phyloP scores from a whole-genome alignment of 2,888 invertebrate genomes.

The Agrypnus murinus region DNA sequence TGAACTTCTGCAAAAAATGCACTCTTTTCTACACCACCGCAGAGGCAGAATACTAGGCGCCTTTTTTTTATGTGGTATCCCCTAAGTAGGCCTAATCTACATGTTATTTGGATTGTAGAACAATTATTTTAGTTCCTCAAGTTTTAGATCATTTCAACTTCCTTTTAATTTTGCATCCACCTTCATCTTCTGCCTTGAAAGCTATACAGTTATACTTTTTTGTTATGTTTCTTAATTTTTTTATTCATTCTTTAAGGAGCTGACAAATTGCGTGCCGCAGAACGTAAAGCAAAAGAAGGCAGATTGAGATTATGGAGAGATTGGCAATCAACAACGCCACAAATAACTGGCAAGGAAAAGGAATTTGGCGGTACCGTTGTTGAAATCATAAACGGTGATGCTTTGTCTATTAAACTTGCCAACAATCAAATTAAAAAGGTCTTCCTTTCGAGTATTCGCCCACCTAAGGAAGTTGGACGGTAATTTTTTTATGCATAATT shows the following conservation, averaged over 20 bases:
- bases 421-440: constrained; percentile 91
- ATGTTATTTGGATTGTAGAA: no score
- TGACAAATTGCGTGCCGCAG: constrained; percentile 88
- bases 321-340: constrained; percentile 84
- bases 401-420: constrained; percentile 87
- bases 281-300: constrained; percentile 90
- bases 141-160: no score
- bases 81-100: no score
- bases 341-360: constrained; percentile 84
- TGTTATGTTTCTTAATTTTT: no score
- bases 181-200: no score
- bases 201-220: no score
- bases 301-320: constrained; percentile 93
- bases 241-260: constrained; percentile 74
- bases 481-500: constrained; percentile 50
- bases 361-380: constrained; percentile 88
- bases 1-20: no score
- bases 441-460: constrained; percentile 95
- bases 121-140: no score
- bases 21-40: no score
- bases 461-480: constrained; percentile 84
- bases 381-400: constrained; percentile 96
- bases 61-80: no score
- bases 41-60: no score
- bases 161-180: no score